Evolutionary conservation across 2,888 invertebrate species (phyloP).

Genomic region (Leucoma salicis): DNA sequence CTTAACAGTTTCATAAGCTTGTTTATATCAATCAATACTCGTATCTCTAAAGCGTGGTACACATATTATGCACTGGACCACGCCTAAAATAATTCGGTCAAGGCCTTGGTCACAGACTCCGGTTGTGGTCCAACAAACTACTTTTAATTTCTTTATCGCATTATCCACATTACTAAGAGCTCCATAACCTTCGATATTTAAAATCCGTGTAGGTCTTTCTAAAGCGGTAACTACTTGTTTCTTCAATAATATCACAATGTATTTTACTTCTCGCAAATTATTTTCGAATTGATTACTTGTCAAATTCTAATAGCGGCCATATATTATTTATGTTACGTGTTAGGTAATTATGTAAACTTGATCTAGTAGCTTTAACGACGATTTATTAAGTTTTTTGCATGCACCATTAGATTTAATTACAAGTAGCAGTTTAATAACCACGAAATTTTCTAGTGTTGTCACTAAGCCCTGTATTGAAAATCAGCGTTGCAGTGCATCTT

Average conservation of each 20-base stretch:
- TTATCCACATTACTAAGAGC: conserved; percentile 21
- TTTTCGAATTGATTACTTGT: conserved; percentile 21
- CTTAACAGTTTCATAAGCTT: conserved; percentile 19
- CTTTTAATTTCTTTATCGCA: conserved; percentile 44
- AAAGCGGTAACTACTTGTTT: conserved; percentile 17
- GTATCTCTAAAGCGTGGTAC: conserved; percentile 18
- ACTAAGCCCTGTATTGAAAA: too few relatives aligned
- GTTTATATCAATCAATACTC: conserved; percentile 24
- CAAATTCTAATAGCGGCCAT: conserved; percentile 16
- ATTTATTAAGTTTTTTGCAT: not conserved
- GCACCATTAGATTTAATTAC: too few relatives aligned
- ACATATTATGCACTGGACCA: conserved; percentile 37
- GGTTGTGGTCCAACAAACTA: conserved; percentile 40
- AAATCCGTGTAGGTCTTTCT: conserved; percentile 10
- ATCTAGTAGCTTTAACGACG: not conserved
- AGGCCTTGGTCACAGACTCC: conserved; percentile 52
- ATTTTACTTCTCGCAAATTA: conserved; percentile 26
- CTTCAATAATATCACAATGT: conserved; percentile 21
- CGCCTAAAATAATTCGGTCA: conserved; percentile 58
- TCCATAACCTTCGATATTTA: not conserved
- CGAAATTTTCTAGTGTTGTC: too few relatives aligned
- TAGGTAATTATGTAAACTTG: conserved; percentile 5
- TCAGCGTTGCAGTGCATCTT: too few relatives aligned
- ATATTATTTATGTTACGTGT: conserved; percentile 1
- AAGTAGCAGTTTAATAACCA: too few relatives aligned